Percentiles rank a stretch among this genome's conserved stretches.
phyloP scores from a whole-genome alignment of 2,888 invertebrate genomes.

The Diarsia dahlii region DNA sequence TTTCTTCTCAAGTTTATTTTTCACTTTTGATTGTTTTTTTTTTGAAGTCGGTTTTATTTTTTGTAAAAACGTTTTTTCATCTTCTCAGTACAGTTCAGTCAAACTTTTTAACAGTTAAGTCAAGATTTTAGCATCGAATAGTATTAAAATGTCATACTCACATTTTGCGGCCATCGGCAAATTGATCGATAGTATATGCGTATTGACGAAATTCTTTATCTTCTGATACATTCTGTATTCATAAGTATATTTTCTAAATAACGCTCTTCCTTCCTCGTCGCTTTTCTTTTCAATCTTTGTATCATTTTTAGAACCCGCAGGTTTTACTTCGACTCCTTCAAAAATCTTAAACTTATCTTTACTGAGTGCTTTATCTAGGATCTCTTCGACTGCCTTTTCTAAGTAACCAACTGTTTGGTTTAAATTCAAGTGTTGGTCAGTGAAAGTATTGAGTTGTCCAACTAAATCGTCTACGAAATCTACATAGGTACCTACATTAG shows the following conservation, averaged over 20 bases:
- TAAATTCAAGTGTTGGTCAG: conserved; percentile 78
- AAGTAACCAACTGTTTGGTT: conserved; percentile 83
- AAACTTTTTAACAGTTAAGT: background rate
- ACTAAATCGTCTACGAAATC: conserved; percentile 79
- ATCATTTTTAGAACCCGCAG: conserved; percentile 60
- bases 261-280: conserved; percentile 77
- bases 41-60: no score
- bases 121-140: background rate
- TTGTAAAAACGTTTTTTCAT: no score
- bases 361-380: conserved; percentile 90
- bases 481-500: conserved; percentile 66
- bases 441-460: conserved; percentile 76
- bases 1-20: no score
- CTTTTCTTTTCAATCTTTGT: conserved; percentile 48
- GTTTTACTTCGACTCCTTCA: conserved; percentile 90
- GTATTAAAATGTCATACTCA: conserved; percentile 78
- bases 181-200: conserved; percentile 92
- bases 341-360: conserved; percentile 90
- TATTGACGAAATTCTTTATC: conserved; percentile 90
- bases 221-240: conserved; percentile 91
- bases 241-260: conserved; percentile 84
- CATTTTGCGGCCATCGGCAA: conserved; percentile 93
- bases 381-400: conserved; percentile 89
- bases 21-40: no score
- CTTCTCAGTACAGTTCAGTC: background rate